Conservation (phyloP, 2,113 vertebrate genomes). For the Oncorhynchus masou region DNA sequence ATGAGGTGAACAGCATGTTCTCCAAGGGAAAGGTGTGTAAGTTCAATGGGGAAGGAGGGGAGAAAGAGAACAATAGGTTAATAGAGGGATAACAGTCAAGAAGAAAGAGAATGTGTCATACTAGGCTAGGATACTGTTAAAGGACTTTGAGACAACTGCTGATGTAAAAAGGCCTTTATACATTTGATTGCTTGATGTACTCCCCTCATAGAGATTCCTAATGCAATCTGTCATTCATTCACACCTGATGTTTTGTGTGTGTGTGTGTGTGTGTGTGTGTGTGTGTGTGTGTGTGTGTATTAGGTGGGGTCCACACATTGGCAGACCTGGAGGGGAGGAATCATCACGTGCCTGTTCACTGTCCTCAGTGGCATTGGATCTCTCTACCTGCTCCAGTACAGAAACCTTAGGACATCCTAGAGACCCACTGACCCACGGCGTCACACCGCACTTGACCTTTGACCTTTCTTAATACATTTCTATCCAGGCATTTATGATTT, state of each 20-base stretch:
- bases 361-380: background rate
- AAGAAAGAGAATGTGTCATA: too few relatives aligned
- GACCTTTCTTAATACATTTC: background rate
- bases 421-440: background rate
- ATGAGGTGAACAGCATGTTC: conserved; percentile 1
- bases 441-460: background rate
- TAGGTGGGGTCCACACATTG: background rate
- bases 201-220: background rate
- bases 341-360: background rate
- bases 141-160: too few relatives aligned
- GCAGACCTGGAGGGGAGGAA: background rate
- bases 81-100: too few relatives aligned
- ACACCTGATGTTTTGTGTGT: background rate
- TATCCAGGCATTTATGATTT: background rate
- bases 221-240: background rate
- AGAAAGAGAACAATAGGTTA: background rate
- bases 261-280: too few relatives aligned
- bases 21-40: background rate
- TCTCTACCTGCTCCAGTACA: background rate
- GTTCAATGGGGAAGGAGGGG: background rate
- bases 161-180: too few relatives aligned
- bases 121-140: too few relatives aligned
- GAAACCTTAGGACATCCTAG: background rate
- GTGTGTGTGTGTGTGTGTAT: background rate
- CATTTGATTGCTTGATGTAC: too few relatives aligned